A percentile compares a stretch with the other conserved stretches of the same genome.
Conservation (phyloP, 2,888 invertebrate genomes). For the Sarcophaga rosellei region DNA sequence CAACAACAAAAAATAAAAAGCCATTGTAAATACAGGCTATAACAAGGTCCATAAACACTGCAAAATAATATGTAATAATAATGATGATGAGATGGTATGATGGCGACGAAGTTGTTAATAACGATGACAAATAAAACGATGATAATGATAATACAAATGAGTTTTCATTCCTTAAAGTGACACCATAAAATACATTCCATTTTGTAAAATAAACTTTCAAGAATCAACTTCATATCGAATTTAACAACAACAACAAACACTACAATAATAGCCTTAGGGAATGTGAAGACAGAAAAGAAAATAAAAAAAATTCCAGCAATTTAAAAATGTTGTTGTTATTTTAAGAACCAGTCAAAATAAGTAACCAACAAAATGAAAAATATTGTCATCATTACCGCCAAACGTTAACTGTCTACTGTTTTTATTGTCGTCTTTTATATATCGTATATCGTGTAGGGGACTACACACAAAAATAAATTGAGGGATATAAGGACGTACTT, state of each 20-base stretch:
- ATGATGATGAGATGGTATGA: not conserved
- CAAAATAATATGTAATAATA: not conserved
- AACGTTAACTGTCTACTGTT: not conserved
- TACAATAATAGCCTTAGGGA: not conserved
- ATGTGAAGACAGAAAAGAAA: not conserved
- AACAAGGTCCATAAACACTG: slow-evolving; percentile 11
- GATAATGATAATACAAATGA: slow-evolving; percentile 17
- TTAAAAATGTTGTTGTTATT: too few species aligned
- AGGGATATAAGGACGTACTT: too few species aligned
- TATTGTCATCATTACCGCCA: not conserved
- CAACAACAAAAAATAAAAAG: too few species aligned
- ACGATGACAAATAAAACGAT: not conserved
- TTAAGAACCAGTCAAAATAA: not conserved
- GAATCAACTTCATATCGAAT: slow-evolving; percentile 9
- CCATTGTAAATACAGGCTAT: not conserved
- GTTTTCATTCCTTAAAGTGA: slow-evolving; percentile 5
- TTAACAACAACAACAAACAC: not conserved
- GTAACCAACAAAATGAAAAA: slow-evolving; percentile 3
- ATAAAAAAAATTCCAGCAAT: too few species aligned
- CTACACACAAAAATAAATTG: too few species aligned
- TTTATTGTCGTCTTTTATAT: too few species aligned
- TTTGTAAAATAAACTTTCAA: slow-evolving; percentile 36
- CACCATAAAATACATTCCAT: slow-evolving; percentile 19
- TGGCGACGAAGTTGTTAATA: too few species aligned
- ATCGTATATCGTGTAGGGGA: too few species aligned